Conservation (phyloP, 2,888 invertebrate genomes). For the Charanyca ferruginea region DNA sequence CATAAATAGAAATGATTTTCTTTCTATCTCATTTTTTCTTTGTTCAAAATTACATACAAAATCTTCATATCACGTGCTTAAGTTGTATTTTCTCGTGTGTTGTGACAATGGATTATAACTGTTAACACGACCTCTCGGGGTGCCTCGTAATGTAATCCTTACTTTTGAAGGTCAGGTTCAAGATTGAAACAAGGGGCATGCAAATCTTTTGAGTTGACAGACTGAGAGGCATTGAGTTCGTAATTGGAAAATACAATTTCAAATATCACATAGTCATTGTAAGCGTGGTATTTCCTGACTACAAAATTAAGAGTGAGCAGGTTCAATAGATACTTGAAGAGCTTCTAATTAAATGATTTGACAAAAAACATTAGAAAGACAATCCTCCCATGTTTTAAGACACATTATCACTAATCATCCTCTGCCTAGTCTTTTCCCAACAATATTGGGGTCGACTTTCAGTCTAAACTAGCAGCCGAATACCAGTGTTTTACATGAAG, state of each 20-base stretch:
- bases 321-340: no score
- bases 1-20: neutral
- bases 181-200: conserved; percentile 54
- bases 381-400: no score
- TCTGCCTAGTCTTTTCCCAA: no score
- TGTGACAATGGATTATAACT: conserved; percentile 36
- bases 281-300: no score
- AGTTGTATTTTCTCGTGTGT: conserved; percentile 18
- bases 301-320: no score
- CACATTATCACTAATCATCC: neutral
- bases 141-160: conserved; percentile 49
- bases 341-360: no score
- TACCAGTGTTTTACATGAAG: no score
- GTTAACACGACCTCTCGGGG: conserved; percentile 36
- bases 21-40: neutral
- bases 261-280: conserved; percentile 3
- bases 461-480: no score
- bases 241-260: conserved; percentile 14
- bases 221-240: conserved; percentile 10
- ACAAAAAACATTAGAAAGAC: no score
- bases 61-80: neutral
- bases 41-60: neutral
- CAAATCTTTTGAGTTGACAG: conserved; percentile 47
- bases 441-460: no score
- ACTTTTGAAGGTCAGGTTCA: conserved; percentile 59